Evolutionary conservation across 2,113 vertebrate genomes (phyloP), one percentile per base, ranked within the genome.

Genomic region (Brachyistius frenatus): DNA sequence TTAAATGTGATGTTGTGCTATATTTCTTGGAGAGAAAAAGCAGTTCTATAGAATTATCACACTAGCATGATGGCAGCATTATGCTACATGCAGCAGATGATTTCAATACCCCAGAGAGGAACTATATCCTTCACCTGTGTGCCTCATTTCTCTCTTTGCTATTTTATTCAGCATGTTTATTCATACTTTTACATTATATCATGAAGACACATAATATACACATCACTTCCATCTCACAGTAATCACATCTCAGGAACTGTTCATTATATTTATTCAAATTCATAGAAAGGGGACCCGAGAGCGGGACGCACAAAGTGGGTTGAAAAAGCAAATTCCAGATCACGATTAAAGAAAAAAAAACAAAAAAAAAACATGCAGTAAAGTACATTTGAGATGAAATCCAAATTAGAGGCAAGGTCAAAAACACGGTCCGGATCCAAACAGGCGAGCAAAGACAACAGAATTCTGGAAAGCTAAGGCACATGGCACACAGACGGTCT

Each of bases 1-100:
- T 88, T 72, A 75, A 60, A 64, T 71, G 35, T 68, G 58, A 71
- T 44, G 23, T 30, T 53, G 36, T 66, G 69, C 41, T 76, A 52
- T 69, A 65, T 66, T 78, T 53, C 62, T 23, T 23, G 23, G 1
- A 23, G 73, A n/a, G 61, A 77, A 85, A 69, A 70, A 11, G 49
- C 31, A 76, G 44, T 52, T 35, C 52, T 37, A 61, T 14, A 66
- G 57, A 44, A 62, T 58, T 37, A 62, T 37, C n/a, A 5, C 62
- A 41, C 41, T 7, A n/a, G 49, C 6, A 41, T 55, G 61, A 81
- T 78, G 58, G 82, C 70, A 81, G 62, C 7, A 32, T n/a, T 30
- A 50, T 13, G 16, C 16, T 37, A 9, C 4, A 49, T 7, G 5
- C 0, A 41, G 60, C 13, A 36, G 68, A 69, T n/a, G 31, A 36